Evolutionary conservation across 23 tunicate species (phyloP), one percentile per base, ranked within the genome.

Genomic region (Halocynthia roretzi): DNA sequence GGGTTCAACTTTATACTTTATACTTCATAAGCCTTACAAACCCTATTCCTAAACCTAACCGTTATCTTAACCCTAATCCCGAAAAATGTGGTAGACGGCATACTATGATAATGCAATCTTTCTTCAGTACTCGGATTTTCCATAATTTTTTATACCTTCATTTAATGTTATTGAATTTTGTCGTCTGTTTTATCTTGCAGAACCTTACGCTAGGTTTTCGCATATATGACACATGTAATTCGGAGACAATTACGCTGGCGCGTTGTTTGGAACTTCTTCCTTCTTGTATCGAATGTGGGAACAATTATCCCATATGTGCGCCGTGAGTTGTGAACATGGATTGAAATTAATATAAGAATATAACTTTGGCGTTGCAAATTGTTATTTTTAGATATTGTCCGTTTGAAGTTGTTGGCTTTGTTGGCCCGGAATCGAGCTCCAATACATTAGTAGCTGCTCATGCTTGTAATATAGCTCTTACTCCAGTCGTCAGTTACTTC

Each of bases 401-500:
- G 15, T 9, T 23, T 7, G 20, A 64, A 8, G 82, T 77, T 51
- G 19, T 72, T 63, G 82, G 82, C 7, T 48, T 77, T 48, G 82
- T 77, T 60, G 82, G 82, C 17, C 82, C 82, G 19, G 82, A 77
- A 63, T 77, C 82, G 0, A 77, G 82, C 52, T 77, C 82, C 58
- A 77, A 77, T 72, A 77, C 82, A 50, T 17, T 77, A 62, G 61
- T 77, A 4, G 67, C 82, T 48, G 82, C 82, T 11, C 82, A 77
- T 64, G 82, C 82, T 15, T 64, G 72, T 31, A 77, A 77, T 48
- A 53, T 77, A 14, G 82, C 82, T 8, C 82, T 77, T 44, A 77
- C 82, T 6, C 82, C 82, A 6, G 66, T 77, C 21, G 66, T 77
- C 57, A 77, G 82, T 77, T 65, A 77, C 71, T 77, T 77, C 60